phyloP scores from a whole-genome alignment of 2,113 vertebrate genomes.

The Uria aalge region DNA sequence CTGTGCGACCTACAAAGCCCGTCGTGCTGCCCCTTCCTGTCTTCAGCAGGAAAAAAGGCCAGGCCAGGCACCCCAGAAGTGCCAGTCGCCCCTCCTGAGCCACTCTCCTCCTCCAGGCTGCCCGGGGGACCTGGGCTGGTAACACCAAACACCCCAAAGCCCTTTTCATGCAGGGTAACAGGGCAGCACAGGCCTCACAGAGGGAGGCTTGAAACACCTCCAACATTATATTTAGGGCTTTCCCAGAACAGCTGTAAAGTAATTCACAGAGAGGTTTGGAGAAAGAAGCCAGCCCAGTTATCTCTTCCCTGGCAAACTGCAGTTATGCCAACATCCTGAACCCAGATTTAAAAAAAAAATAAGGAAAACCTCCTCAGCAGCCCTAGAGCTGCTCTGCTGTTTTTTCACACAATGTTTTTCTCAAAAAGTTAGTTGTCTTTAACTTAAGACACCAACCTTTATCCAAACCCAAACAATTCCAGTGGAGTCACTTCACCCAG shows the following conservation, averaged over 20 bases:
- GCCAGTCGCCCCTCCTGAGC: background rate
- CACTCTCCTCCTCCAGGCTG: rapidly evolving
- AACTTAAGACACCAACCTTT: background rate
- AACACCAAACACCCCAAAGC: background rate
- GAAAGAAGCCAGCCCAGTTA: background rate
- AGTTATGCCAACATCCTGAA: background rate
- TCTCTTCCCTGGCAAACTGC: background rate
- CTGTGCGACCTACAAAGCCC: background rate
- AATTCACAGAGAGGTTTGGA: background rate
- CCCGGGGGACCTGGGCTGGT: background rate
- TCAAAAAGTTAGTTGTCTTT: background rate
- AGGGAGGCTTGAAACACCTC: background rate
- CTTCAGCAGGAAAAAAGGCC: background rate
- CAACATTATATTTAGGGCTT: background rate
- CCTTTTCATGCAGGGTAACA: rapidly evolving
- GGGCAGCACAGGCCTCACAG: background rate
- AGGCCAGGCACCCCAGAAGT: background rate
- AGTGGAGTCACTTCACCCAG: background rate
- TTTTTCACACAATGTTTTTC: background rate
- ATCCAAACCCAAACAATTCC: background rate
- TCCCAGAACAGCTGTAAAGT: background rate
- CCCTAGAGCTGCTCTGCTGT: background rate
- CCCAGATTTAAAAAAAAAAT: background rate
- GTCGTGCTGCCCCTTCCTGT: rapidly evolving
- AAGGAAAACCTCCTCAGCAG: rapidly evolving